These are phyloP conservation scores for Nephila pilipes DNA, from an alignment of 1,140 invertebrate species.

Conservation along the genomic window DNA sequence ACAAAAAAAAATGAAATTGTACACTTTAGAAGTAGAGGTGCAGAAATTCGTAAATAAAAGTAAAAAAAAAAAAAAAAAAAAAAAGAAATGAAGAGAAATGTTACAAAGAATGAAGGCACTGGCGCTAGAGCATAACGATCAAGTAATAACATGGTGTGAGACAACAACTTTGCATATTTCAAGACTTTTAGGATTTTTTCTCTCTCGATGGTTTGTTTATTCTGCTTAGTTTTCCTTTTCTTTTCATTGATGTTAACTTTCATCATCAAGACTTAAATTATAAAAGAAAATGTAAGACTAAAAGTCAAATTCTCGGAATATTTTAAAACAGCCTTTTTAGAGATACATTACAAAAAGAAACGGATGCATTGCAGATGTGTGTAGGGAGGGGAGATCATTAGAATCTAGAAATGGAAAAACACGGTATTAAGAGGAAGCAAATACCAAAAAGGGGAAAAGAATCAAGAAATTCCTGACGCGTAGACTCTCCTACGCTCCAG, in stretches of 20 bases:
- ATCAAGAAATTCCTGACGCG: background rate
- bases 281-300: slow-evolving; percentile 9
- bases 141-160: background rate
- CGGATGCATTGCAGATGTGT: background rate
- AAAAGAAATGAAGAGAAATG: background rate
- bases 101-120: background rate
- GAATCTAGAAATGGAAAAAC: slow-evolving; percentile 35
- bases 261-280: slow-evolving; percentile 43
- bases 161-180: slow-evolving; percentile 28
- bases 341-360: background rate
- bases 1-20: background rate
- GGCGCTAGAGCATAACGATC: background rate
- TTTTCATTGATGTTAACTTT: slow-evolving; percentile 14
- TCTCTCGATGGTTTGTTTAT: background rate
- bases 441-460: slow-evolving; percentile 10
- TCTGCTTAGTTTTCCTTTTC: background rate
- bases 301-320: slow-evolving; percentile 40
- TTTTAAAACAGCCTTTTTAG: slow-evolving; percentile 50
- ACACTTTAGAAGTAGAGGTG: background rate
- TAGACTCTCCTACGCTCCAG: background rate
- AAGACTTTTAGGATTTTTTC: background rate
- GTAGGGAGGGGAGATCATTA: slow-evolving; percentile 52
- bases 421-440: slow-evolving; percentile 24
- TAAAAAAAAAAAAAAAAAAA: background rate
- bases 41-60: background rate